These are phyloP conservation scores for Pycnomerus fuliginosus DNA, from an alignment of 2,888 invertebrate species.

Conservation along the genomic window DNA sequence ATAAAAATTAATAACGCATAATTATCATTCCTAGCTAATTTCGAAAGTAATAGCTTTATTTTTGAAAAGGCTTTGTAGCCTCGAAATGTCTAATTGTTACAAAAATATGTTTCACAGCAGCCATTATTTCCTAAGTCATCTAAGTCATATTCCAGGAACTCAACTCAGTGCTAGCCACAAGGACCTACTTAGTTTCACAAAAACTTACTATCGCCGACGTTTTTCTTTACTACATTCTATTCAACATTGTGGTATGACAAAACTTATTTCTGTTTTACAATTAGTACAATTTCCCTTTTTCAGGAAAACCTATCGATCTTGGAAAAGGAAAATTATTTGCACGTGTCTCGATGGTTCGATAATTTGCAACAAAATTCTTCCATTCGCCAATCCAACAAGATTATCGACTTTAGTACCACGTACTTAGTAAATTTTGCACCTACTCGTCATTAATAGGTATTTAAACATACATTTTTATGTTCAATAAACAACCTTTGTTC, in stretches of 20 bases:
- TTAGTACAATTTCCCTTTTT: constrained; percentile 40
- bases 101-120: not conserved
- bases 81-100: too few species aligned
- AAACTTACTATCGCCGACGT: constrained; percentile 67
- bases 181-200: constrained; percentile 61
- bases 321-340: constrained; percentile 68
- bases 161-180: constrained; percentile 55
- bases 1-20: too few species aligned
- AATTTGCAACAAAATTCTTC: constrained; percentile 70
- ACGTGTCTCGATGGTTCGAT: constrained; percentile 76
- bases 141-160: constrained; percentile 54
- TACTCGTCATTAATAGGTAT: constrained; percentile 30
- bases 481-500: too few species aligned
- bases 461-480: not conserved
- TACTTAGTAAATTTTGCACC: constrained; percentile 43
- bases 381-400: constrained; percentile 57
- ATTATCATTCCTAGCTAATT: too few species aligned
- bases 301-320: constrained; percentile 64
- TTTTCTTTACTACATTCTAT: constrained; percentile 66
- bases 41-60: too few species aligned
- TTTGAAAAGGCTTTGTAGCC: too few species aligned
- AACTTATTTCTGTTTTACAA: not conserved
- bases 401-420: constrained; percentile 54
- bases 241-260: constrained; percentile 64
- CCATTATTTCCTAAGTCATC: not conserved